These are phyloP conservation scores for Apodemus sylvaticus DNA, from an alignment of 2,113 vertebrate species.

Conservation along the genomic window DNA sequence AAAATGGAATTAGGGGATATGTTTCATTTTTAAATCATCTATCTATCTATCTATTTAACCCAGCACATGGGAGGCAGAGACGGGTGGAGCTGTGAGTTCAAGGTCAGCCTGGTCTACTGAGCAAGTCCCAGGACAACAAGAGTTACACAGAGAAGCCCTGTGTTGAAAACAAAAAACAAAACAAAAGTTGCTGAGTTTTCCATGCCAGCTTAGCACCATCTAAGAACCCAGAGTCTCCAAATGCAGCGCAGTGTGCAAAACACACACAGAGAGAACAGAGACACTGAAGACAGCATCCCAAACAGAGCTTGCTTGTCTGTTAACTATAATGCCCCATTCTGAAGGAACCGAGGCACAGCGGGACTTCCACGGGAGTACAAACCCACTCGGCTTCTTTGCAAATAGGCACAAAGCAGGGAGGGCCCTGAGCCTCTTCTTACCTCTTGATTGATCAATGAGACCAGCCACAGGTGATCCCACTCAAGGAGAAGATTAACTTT, in stretches of 20 bases:
- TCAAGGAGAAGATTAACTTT: background rate
- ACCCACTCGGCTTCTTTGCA: background rate
- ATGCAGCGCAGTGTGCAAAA: background rate
- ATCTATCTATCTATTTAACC: background rate
- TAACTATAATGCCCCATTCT: background rate
- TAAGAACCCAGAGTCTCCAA: background rate
- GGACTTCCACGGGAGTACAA: background rate
- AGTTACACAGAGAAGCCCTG: background rate
- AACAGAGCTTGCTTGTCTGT: background rate
- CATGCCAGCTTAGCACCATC: background rate
- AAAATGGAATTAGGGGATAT: too few relatives aligned
- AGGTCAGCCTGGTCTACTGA: background rate
- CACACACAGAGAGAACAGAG: background rate
- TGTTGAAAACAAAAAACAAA: background rate
- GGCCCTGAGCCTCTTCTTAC: background rate
- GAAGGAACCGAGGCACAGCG: background rate
- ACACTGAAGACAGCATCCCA: background rate
- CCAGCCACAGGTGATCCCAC: background rate
- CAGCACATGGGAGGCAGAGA: background rate
- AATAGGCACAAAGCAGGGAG: fast-evolving
- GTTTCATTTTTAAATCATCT: too few relatives aligned
- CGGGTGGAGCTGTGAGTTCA: background rate
- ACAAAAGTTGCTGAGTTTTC: background rate
- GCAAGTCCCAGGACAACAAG: background rate
- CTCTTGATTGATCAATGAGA: fast-evolving